Evolutionary conservation across 1,140 invertebrate genomes (phyloP), one percentile per base, ranked within the genome.

Genomic region (Sweltsa coloradensis): DNA sequence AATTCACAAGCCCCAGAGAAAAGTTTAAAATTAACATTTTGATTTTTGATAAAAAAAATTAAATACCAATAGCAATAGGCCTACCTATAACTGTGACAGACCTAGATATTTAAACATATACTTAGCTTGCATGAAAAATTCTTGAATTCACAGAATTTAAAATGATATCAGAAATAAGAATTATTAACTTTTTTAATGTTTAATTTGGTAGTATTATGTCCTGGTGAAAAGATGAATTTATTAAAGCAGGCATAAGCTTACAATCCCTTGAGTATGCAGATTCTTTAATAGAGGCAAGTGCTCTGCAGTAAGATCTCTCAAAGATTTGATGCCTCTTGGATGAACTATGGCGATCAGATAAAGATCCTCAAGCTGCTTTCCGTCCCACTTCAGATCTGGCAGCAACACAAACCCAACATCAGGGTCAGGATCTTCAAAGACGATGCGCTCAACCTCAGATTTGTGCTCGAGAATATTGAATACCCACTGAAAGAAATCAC

Each of bases 321-420:
- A 53, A 0, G 89, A 95, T 61, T 78, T 81, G 1, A 98, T 75
- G 26, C 71, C 75, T 55, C 69, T 75, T 56, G 76, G 70, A 54
- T 80, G 75, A 2, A 83, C 70, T 47, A 98, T 79, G 2, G 85
- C 92, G 41, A 93, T 67, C 4, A 94, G 62, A 60, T 97, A 91
- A 0, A 97, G 64, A 22, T 80, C 81, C 48, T 87, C 79, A 3
- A 76, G 60, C 36, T 79, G 75, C 37, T 79, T 67, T 19, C 85
- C 81, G 66, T 94, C 84, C 93, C 94, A 97, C 66, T 97, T 97
- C 39, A 96, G 69, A 68, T 97, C 94, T 1, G 90, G 89, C 2
- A 94, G 49, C 3, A 97, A 61, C 19, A 96, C 71, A 67, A 97
- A 98, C 0, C 94, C 94, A 42, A 62, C 77, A 36, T 80, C 71